phyloP scores from a whole-genome alignment of 2,797 vertebrate genomes.

The Capromys pilorides region DNA sequence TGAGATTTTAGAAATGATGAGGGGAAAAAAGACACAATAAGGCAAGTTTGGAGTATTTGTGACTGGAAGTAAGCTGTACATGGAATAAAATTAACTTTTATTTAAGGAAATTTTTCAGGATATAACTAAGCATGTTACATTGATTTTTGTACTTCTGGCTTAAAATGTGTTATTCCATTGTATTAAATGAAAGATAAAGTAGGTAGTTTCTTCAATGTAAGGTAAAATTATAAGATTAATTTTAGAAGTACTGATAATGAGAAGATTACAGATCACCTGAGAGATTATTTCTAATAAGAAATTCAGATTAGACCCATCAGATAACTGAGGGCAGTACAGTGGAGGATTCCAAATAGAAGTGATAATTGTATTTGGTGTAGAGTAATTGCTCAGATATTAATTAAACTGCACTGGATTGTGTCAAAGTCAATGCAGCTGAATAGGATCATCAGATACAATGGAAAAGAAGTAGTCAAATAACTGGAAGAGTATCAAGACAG shows the following conservation, averaged over 20 bases:
- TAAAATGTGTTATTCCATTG: neutral
- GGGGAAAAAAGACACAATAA: neutral
- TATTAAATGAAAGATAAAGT: neutral
- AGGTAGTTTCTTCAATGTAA: neutral
- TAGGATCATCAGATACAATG: neutral
- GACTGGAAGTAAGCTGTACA: neutral
- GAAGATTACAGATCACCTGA: neutral
- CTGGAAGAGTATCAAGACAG: neutral
- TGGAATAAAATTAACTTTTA: slow-evolving; percentile 39
- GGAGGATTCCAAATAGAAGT: neutral
- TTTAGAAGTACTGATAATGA: neutral
- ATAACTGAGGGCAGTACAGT: neutral
- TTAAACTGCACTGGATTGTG: neutral
- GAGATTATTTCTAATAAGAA: neutral
- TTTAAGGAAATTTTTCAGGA: neutral
- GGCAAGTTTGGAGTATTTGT: neutral
- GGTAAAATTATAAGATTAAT: slow-evolving; percentile 22
- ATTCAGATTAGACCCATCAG: neutral
- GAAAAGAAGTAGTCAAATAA: neutral
- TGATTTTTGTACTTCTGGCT: neutral
- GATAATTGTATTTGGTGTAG: neutral
- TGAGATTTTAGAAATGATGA: neutral
- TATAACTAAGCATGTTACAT: neutral
- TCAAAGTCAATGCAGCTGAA: neutral
- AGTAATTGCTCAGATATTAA: slow-evolving; percentile 33